A percentile compares a stretch with the other conserved stretches of the same genome.
Evolutionary conservation across 2,797 vertebrate species (phyloP).

Genomic region (Amblyopsis hoosieri): DNA sequence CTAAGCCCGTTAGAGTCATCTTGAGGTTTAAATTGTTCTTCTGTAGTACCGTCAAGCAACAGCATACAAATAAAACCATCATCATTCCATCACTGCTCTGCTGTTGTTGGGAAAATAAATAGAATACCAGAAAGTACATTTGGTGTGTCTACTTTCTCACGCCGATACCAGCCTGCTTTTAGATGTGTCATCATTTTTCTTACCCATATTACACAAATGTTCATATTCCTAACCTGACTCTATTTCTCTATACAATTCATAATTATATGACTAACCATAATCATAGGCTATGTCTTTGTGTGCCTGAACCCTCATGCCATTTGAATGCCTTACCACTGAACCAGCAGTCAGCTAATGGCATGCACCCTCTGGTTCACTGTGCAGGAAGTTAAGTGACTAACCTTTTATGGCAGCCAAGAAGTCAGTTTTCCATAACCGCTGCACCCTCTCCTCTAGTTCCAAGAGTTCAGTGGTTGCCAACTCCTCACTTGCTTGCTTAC

Average conservation of each 20-base stretch:
- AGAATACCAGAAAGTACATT: conserved; percentile 35
- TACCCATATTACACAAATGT: no score
- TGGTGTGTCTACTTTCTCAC: conserved; percentile 23
- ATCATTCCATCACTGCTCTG: conserved; percentile 31
- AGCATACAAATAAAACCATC: conserved; percentile 10
- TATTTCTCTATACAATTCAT: no score
- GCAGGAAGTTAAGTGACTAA: conserved; percentile 17
- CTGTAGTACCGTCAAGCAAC: conserved; percentile 19
- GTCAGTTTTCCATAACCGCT: background rate
- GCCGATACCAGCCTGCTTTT: background rate
- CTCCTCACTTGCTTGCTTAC: background rate
- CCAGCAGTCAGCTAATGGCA: background rate
- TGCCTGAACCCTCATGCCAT: background rate
- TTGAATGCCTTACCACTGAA: conserved; percentile 4
- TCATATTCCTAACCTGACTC: no score
- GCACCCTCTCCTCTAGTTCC: background rate
- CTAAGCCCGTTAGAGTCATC: conserved; percentile 21
- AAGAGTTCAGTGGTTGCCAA: background rate
- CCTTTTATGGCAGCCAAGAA: background rate
- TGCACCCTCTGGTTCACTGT: background rate
- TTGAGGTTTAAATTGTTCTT: conserved; percentile 28
- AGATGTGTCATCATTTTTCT: no score
- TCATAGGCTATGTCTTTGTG: background rate
- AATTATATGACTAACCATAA: no score
- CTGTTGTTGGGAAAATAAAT: conserved; percentile 58